These are phyloP conservation scores for Mythimna lalbum DNA, from an alignment of 2,888 invertebrate genomes.

Conservation along the genomic window DNA sequence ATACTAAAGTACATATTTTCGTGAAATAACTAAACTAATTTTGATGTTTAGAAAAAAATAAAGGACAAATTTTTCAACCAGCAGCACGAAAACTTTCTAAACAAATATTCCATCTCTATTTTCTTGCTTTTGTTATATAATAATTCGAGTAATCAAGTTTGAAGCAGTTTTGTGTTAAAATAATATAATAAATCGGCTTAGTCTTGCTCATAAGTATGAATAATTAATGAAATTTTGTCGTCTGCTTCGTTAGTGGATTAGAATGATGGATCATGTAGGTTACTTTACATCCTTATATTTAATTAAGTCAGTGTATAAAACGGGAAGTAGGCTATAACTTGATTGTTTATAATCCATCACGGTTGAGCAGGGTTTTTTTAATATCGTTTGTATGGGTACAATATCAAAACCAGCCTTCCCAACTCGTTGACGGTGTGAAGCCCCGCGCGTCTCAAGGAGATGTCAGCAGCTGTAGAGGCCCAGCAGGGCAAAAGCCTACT, in stretches of 20 bases:
- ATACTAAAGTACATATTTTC: not conserved
- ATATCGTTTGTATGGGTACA: not conserved
- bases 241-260: slow-evolving; percentile 61
- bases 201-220: slow-evolving; percentile 59
- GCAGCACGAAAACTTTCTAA: not conserved
- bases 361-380: not conserved
- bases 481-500: no score
- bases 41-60: not conserved
- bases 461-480: no score
- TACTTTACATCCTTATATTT: slow-evolving; percentile 51
- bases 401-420: no score
- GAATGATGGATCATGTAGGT: slow-evolving; percentile 62
- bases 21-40: not conserved
- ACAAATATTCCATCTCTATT: slow-evolving; percentile 24
- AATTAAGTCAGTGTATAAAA: slow-evolving; percentile 45
- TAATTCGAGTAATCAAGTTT: slow-evolving; percentile 37
- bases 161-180: slow-evolving; percentile 51
- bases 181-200: slow-evolving; percentile 59
- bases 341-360: slow-evolving; percentile 39
- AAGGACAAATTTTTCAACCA: not conserved
- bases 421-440: no score
- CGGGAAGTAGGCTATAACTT: slow-evolving; percentile 24
- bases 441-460: no score
- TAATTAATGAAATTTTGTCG: slow-evolving; percentile 65
- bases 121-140: slow-evolving; percentile 12